These are phyloP conservation scores for Mesitornis unicolor DNA, from an alignment of 2,113 vertebrate species.

Conservation along the genomic window DNA sequence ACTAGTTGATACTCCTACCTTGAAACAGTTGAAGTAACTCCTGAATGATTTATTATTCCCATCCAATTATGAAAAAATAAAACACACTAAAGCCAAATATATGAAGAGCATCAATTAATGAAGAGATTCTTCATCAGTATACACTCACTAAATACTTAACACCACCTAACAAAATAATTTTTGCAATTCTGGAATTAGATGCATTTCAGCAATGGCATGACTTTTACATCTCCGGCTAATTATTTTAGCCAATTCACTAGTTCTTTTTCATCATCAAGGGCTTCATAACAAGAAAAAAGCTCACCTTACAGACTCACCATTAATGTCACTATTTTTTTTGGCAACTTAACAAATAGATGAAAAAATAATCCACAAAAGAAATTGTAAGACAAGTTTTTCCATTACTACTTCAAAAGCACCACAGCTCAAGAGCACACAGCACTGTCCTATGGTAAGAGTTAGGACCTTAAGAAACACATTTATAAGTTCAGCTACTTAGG, in stretches of 20 bases:
- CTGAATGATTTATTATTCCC: neutral
- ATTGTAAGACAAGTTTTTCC: neutral
- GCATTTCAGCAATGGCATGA: neutral
- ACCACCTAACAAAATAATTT: neutral
- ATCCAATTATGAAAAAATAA: neutral
- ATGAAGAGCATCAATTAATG: neutral
- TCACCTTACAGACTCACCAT: neutral
- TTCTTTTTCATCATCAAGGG: neutral
- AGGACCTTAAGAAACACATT: neutral
- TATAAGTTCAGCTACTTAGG: neutral
- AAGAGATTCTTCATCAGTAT: neutral
- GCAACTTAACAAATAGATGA: neutral
- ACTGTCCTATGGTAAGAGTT: rapidly evolving
- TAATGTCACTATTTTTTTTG: neutral
- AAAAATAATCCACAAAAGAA: neutral
- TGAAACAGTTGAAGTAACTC: neutral
- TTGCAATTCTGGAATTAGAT: neutral
- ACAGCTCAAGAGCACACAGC: neutral
- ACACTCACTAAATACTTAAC: neutral
- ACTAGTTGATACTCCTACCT: neutral
- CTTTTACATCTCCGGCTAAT: neutral
- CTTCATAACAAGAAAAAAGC: neutral
- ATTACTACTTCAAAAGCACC: neutral
- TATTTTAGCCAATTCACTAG: neutral
- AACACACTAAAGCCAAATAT: neutral